Percentiles rank a stretch among this genome's conserved stretches.
phyloP scores from a whole-genome alignment of 2,888 invertebrate species.

The Entomobrya multifasciata region DNA sequence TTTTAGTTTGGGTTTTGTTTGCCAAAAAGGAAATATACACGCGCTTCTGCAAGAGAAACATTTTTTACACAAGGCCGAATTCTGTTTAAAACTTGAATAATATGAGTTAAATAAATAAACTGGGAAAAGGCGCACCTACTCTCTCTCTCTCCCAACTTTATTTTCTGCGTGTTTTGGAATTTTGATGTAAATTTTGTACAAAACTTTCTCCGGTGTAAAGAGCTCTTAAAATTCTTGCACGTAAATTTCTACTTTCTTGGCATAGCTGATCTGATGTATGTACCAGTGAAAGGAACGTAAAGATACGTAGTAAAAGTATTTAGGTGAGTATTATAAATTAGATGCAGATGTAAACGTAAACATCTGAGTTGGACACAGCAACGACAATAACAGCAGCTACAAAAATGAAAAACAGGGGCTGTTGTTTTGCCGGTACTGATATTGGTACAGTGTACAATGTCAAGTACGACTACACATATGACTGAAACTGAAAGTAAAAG shows the following conservation, averaged over 20 bases:
- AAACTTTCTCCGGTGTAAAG: constrained; percentile 52
- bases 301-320: constrained; percentile 40
- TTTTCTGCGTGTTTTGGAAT: constrained; percentile 25
- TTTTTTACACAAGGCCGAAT: constrained; percentile 34
- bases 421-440: too few relatives aligned
- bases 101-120: constrained; percentile 56
- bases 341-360: constrained; percentile 63
- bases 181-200: constrained; percentile 18
- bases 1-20: constrained; percentile 53
- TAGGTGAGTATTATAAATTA: constrained; percentile 57
- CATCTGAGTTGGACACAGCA: constrained; percentile 58
- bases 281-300: neutral
- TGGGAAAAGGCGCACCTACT: neutral
- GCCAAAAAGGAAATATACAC: constrained; percentile 54
- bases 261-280: neutral
- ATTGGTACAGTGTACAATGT: too few relatives aligned
- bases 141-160: neutral
- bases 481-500: too few relatives aligned
- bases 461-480: too few relatives aligned
- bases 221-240: constrained; percentile 65
- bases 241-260: constrained; percentile 44
- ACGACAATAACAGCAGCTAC: constrained; percentile 28
- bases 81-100: constrained; percentile 35
- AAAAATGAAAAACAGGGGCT: constrained; percentile 12
- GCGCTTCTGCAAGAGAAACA: neutral